phyloP scores from a whole-genome alignment of 2,113 vertebrate species.

The Prunella himalayana region DNA sequence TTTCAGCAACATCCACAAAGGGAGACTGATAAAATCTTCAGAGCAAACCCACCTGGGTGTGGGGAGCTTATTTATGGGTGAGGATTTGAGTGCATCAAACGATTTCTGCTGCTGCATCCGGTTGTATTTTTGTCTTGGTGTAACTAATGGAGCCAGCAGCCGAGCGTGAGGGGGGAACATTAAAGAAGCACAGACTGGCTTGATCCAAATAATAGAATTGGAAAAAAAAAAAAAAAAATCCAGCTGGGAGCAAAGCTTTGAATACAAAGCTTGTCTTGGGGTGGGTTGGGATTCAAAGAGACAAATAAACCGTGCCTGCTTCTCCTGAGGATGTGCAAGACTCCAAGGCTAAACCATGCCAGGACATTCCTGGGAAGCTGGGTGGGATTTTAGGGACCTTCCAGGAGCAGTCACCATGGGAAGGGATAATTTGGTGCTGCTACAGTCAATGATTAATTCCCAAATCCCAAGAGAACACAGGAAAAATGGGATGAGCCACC shows the following conservation, averaged over 20 bases:
- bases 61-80: not conserved
- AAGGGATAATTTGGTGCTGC: not conserved
- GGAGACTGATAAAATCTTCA: not conserved
- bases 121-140: not conserved
- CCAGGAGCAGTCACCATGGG: fast-evolving
- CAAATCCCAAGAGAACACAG: not conserved
- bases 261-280: not conserved
- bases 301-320: fast-evolving
- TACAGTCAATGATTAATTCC: not conserved
- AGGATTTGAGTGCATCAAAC: not conserved
- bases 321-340: fast-evolving
- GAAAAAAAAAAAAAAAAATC: not conserved
- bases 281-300: not conserved
- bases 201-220: not conserved
- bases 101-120: not conserved
- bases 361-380: not conserved
- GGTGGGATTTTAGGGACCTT: not conserved
- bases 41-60: not conserved
- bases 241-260: not conserved
- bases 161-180: not conserved
- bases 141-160: not conserved
- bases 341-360: not conserved
- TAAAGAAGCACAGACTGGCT: not conserved
- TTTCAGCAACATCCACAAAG: not conserved
- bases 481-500: fast-evolving